A percentile compares a stretch with the other conserved stretches of the same genome.
Conservation (phyloP, 2,797 vertebrate genomes). For the Chromis chromis region DNA sequence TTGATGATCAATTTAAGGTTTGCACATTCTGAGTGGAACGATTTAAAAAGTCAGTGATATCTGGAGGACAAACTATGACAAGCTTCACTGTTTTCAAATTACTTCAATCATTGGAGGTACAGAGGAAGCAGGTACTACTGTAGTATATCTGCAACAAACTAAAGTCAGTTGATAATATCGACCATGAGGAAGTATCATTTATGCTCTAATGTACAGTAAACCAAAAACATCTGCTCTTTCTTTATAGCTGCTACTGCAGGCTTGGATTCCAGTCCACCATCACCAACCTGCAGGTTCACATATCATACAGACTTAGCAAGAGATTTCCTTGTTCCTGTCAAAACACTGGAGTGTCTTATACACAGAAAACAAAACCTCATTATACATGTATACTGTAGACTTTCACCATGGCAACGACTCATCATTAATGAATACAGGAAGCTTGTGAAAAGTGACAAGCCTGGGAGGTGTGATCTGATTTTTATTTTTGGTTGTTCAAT, state of each 20-base stretch:
- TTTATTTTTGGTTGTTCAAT: neutral
- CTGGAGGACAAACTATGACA: too few species aligned
- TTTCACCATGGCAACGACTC: conserved; percentile 39
- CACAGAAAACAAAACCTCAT: neutral
- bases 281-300: conserved; percentile 8
- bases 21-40: too few species aligned
- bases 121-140: too few species aligned
- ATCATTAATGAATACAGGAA: conserved; percentile 44
- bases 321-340: conserved; percentile 29
- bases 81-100: too few species aligned
- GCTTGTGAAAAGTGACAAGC: conserved; percentile 9
- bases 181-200: too few species aligned
- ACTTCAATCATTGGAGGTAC: too few species aligned
- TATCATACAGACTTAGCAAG: neutral
- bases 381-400: neutral
- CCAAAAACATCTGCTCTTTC: neutral
- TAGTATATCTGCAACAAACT: too few species aligned
- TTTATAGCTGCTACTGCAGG: neutral
- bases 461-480: conserved; percentile 20
- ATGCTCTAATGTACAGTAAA: neutral
- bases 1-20: too few species aligned
- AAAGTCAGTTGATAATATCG: too few species aligned
- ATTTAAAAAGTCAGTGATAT: too few species aligned
- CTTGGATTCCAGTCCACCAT: neutral
- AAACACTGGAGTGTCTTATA: conserved; percentile 12